Evolutionary conservation across 2,888 invertebrate species (phyloP), one percentile per base, ranked within the genome.

Genomic region (Timema cristinae): DNA sequence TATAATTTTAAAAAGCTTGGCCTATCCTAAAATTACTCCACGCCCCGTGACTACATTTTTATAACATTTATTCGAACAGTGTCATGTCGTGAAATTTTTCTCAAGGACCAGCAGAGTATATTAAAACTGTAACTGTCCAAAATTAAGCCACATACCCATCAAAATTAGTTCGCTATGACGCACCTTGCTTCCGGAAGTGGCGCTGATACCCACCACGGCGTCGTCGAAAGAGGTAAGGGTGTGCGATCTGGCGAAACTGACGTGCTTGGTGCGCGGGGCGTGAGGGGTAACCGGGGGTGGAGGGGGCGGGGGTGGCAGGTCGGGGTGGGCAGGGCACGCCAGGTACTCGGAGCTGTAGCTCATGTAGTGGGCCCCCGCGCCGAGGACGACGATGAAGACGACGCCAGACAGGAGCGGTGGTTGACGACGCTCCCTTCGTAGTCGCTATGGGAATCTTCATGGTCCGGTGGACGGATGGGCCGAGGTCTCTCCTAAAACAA

Each of bases 161-260:
- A 32, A 32, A 32, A 32, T 32, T 32, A 32, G 32, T 32, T 32
- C 32, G 32, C 4, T 1, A 32, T 4, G 32, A 32, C 32, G 1
- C 32, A 32, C 32, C 32, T 32, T 32, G 32, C 32, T 32, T 32
- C 32, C 32, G 4, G 32, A 32, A 4, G 32, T 32, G 32, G 32
- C 32, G 4, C 63, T 48, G 7, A 48, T 54, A 7, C 81, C 79
- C 69, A 85, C 84, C 61, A 85, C 84, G 49, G 89, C 87, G 79
- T 91, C 91, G 78, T 94, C 93, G 79, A 94, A 93, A 7, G 93
- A 94, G 50, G 93, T 92, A 76, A 94, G 82, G 0, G 94, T 94
- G 80, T 94, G 93, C 6, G 94, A 94, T 72, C 94, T 87, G 67
- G 94, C 93, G 80, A 95, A 95, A 78, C 94, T 94, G 52, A 95